These are phyloP conservation scores for Arothron firmamentum DNA, from an alignment of 2,113 vertebrate species.

Conservation along the genomic window DNA sequence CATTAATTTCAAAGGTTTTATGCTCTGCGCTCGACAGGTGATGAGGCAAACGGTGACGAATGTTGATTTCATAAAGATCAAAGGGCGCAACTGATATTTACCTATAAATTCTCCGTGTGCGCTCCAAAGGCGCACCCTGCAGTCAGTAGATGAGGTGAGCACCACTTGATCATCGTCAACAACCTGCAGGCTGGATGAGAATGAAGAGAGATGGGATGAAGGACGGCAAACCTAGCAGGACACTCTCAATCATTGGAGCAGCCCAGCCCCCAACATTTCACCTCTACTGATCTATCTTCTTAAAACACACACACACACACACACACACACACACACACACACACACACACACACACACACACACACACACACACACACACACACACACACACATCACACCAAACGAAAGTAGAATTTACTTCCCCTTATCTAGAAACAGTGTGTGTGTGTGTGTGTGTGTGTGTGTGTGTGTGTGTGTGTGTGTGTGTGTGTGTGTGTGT, in stretches of 20 bases:
- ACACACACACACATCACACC: slow-evolving; percentile 2
- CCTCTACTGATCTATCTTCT: slow-evolving; percentile 23
- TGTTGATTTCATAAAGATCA: too few relatives aligned
- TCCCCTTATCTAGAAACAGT: too few relatives aligned
- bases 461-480: too few relatives aligned
- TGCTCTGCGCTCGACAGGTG: neutral
- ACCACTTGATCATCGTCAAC: slow-evolving; percentile 70
- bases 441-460: too few relatives aligned
- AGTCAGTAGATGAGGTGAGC: slow-evolving; percentile 70
- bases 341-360: too few relatives aligned
- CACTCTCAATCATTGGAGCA: slow-evolving; percentile 41
- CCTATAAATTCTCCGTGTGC: slow-evolving; percentile 64
- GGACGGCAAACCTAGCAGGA: slow-evolving; percentile 31
- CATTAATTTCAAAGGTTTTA: too few relatives aligned
- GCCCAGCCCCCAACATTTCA: slow-evolving; percentile 23
- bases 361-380: slow-evolving; percentile 34
- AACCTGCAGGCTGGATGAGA: slow-evolving; percentile 68
- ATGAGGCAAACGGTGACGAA: neutral
- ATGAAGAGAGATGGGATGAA: slow-evolving; percentile 37
- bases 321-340: neutral
- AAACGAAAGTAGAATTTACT: too few relatives aligned
- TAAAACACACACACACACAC: slow-evolving; percentile 30
- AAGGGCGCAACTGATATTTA: slow-evolving; percentile 43
- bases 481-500: too few relatives aligned
- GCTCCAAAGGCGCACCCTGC: slow-evolving; percentile 71